phyloP scores from a whole-genome alignment of 1,140 invertebrate species.

The Drosophila melanica region DNA sequence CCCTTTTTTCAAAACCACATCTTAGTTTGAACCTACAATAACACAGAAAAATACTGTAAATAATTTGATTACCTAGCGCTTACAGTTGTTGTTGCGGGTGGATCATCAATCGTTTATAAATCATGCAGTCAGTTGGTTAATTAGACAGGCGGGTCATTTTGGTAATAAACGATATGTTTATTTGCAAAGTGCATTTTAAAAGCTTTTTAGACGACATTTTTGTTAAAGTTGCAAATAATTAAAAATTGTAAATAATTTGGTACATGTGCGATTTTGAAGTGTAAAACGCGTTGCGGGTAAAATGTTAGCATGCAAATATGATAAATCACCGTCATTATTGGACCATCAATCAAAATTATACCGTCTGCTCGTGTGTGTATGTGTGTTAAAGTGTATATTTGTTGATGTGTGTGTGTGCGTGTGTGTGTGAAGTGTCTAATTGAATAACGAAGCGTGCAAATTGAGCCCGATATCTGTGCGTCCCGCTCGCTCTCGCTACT shows the following conservation, averaged over 20 bases:
- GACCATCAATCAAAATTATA: constrained; percentile 83
- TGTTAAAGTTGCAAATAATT: too few species aligned
- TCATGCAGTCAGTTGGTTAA: too few species aligned
- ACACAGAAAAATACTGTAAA: too few species aligned
- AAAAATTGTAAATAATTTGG: neutral
- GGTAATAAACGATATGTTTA: too few species aligned
- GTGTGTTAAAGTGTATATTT: neutral
- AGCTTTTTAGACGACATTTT: too few species aligned
- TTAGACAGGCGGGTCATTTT: too few species aligned
- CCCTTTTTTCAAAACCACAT: too few species aligned
- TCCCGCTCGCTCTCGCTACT: constrained; percentile 1
- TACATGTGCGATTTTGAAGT: constrained; percentile 39
- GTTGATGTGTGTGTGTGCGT: constrained; percentile 24
- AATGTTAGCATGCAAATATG: constrained; percentile 78
- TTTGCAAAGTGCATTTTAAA: too few species aligned
- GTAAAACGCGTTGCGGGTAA: constrained; percentile 24
- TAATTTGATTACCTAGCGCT: too few species aligned
- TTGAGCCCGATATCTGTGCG: constrained; percentile 56
- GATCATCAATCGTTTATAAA: too few species aligned
- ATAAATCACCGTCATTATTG: constrained; percentile 83
- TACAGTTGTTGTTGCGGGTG: too few species aligned
- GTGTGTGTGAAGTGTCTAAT: constrained; percentile 76
- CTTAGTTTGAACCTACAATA: too few species aligned
- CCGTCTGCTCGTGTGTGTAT: constrained; percentile 32
- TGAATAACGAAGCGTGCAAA: constrained; percentile 83